These are phyloP conservation scores for Drosophila putrida DNA, from an alignment of 2,888 invertebrate genomes.

Conservation along the genomic window DNA sequence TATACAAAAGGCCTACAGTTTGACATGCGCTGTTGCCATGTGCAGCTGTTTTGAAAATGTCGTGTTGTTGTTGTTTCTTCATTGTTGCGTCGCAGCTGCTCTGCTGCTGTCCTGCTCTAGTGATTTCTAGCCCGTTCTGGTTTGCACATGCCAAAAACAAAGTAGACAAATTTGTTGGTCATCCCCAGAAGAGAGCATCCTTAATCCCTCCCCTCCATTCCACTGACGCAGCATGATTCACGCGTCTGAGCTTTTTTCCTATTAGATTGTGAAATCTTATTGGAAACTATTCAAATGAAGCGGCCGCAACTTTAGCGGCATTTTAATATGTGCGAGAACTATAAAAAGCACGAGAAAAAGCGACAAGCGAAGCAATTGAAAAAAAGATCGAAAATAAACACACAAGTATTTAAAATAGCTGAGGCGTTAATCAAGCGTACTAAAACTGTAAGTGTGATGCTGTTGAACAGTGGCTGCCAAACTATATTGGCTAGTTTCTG, in stretches of 20 bases:
- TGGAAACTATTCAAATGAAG: conserved; percentile 6
- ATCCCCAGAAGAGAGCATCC: conserved; percentile 12
- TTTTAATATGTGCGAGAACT: conserved; percentile 5
- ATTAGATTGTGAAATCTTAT: conserved; percentile 25
- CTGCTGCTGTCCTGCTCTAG: conserved; percentile 20
- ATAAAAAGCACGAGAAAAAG: conserved; percentile 16
- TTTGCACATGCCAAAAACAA: conserved; percentile 45
- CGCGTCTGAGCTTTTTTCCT: conserved; percentile 4
- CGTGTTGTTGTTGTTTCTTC: conserved; percentile 34
- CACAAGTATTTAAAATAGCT: conserved; percentile 7
- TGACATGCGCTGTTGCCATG: conserved; percentile 34
- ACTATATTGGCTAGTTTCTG: conserved; percentile 22
- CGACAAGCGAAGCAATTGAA: not conserved
- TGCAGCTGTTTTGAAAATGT: conserved; percentile 72
- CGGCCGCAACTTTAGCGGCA: conserved; percentile 16
- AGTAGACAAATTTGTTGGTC: conserved; percentile 35
- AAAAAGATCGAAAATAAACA: not conserved
- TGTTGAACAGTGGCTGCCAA: conserved; percentile 8
- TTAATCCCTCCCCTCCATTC: not conserved
- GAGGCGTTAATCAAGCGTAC: not conserved
- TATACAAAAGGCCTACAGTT: conserved; percentile 52
- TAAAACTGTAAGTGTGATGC: conserved; percentile 29
- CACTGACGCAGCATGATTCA: conserved; percentile 36
- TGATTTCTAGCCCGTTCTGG: conserved; percentile 19
- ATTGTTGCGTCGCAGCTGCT: conserved; percentile 71